These are phyloP conservation scores for Chiridota heheva DNA, from an alignment of 35 echinoderm and acorn worm genomes.

Conservation along the genomic window DNA sequence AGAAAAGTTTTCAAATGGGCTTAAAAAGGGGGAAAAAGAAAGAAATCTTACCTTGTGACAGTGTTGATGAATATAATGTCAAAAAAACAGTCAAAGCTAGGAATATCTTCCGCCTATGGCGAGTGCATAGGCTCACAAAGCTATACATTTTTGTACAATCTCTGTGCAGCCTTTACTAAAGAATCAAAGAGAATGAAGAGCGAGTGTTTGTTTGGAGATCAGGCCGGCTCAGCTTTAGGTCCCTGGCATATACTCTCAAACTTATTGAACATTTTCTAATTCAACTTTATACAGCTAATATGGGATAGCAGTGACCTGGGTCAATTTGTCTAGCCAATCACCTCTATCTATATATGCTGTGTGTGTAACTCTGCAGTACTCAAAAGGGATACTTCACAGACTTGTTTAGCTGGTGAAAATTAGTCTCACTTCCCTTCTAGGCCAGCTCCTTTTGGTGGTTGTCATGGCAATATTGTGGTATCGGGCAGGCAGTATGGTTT, in stretches of 20 bases:
- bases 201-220: conserved; percentile 31
- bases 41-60: conserved; percentile 67
- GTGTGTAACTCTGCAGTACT: not conserved
- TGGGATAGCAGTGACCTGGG: conserved; percentile 72
- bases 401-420: conserved; percentile 49
- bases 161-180: conserved; percentile 46
- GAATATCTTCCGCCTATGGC: conserved; percentile 58
- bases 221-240: conserved; percentile 45
- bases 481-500: too few relatives aligned
- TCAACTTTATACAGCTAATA: conserved; percentile 66
- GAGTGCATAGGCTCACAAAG: conserved; percentile 64
- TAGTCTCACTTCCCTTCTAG: conserved; percentile 52
- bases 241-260: conserved; percentile 66
- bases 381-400: conserved; percentile 35
- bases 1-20: too few relatives aligned
- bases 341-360: not conserved
- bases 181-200: conserved; percentile 39
- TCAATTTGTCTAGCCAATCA: conserved; percentile 71
- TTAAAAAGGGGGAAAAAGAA: conserved; percentile 20
- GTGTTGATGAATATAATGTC: conserved; percentile 12
- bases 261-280: conserved; percentile 45
- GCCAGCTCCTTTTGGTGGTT: conserved; percentile 11
- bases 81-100: conserved; percentile 49
- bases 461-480: too few relatives aligned
- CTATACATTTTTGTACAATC: conserved; percentile 83